Evolutionary conservation across 2,113 vertebrate species (phyloP).

Genomic region (Spea bombifrons): DNA sequence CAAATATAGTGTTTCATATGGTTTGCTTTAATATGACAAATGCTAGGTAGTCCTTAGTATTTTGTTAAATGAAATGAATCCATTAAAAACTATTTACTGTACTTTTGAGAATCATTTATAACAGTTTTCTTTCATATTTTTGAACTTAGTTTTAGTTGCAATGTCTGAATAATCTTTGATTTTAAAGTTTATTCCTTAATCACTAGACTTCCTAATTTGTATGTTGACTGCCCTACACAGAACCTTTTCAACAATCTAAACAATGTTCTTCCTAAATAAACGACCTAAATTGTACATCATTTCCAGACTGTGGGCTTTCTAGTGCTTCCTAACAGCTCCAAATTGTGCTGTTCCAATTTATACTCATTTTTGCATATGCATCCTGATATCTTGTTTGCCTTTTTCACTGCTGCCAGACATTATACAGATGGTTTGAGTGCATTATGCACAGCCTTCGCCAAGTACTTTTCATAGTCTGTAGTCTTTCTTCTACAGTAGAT

Average conservation of each 20-base stretch:
- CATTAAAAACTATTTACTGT: no score
- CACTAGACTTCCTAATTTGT: neutral
- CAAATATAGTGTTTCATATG: no score
- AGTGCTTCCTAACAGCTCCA: constrained; percentile 11
- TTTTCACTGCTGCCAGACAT: constrained; percentile 59
- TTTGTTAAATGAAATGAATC: no score
- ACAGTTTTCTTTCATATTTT: neutral
- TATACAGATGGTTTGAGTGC: constrained; percentile 66
- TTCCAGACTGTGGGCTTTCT: constrained; percentile 30
- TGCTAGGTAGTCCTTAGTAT: no score
- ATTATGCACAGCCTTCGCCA: constrained; percentile 56
- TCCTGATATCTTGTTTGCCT: constrained; percentile 54
- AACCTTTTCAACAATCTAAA: constrained; percentile 42
- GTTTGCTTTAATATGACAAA: no score
- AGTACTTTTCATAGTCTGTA: constrained; percentile 58
- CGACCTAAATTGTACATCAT: constrained; percentile 34
- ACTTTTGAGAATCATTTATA: neutral
- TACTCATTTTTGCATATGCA: constrained; percentile 52
- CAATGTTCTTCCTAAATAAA: constrained; percentile 21
- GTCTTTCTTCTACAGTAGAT: constrained; percentile 51
- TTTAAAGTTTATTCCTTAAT: neutral
- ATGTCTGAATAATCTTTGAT: neutral
- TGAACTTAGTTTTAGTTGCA: neutral
- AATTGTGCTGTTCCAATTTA: constrained; percentile 48
- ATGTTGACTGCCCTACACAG: constrained; percentile 13